Evolutionary conservation across 92 coral and sea anemone genomes (phyloP).

Genomic region (Hydrozoanthus gracilis): DNA sequence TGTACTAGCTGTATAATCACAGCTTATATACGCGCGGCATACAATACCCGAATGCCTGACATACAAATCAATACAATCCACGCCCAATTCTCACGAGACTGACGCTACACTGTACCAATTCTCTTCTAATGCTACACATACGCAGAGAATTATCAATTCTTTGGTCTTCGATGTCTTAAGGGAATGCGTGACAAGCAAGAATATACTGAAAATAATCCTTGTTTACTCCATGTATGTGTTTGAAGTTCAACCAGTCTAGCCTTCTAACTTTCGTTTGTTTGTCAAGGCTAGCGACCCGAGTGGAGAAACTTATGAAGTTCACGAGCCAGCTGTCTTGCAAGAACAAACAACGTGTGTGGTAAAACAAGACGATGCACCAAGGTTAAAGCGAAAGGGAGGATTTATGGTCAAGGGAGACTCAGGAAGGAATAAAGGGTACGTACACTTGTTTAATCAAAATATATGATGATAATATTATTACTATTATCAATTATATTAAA

Average conservation of each 20-base stretch:
- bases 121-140: too few species aligned
- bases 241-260: not conserved
- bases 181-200: too few species aligned
- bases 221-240: too few species aligned
- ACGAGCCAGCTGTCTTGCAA: constrained; percentile 30
- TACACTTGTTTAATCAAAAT: not conserved
- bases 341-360: constrained; percentile 41
- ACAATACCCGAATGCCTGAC: constrained; percentile 27
- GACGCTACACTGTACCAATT: too few species aligned
- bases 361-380: constrained; percentile 23
- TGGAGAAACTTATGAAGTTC: constrained; percentile 32
- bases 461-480: not conserved
- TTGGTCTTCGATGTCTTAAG: too few species aligned
- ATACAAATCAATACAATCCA: constrained; percentile 14
- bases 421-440: constrained; percentile 27
- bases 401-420: constrained; percentile 32
- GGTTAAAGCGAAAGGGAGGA: constrained; percentile 26
- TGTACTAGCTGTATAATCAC: not conserved
- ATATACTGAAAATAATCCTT: too few species aligned
- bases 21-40: not conserved
- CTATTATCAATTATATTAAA: not conserved
- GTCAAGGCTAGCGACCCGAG: constrained; percentile 21
- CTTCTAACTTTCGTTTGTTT: not conserved
- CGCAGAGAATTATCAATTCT: too few species aligned
- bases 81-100: not conserved